Evolutionary conservation across 2,113 vertebrate genomes (phyloP).

Genomic region (Brachyhypopomus gauderio): DNA sequence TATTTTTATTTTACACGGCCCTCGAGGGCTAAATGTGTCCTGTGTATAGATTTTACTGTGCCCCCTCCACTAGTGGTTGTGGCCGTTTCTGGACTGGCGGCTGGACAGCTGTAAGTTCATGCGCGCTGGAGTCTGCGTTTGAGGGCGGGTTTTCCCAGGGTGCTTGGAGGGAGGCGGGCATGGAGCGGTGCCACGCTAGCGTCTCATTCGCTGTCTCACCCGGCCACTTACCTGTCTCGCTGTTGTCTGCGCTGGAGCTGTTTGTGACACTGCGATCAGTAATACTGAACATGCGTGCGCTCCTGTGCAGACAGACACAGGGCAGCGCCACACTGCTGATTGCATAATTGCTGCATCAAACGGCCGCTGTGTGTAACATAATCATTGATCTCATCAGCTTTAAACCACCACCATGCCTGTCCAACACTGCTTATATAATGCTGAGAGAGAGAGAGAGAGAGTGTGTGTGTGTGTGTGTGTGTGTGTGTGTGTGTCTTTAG

Average conservation of each 20-base stretch:
- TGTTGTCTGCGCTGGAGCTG: constrained; percentile 38
- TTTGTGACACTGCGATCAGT: constrained; percentile 63
- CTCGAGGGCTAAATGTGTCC: too few species aligned
- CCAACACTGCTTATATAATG: constrained; percentile 62
- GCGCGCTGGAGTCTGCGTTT: not conserved
- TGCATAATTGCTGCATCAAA: constrained; percentile 70
- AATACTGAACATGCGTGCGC: constrained; percentile 58
- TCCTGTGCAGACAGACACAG: constrained; percentile 53
- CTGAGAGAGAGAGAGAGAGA: constrained; percentile 54
- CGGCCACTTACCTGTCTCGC: constrained; percentile 19
- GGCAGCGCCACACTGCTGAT: constrained; percentile 63
- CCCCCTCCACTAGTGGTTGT: too few species aligned
- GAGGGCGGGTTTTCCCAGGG: not conserved
- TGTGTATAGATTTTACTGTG: too few species aligned
- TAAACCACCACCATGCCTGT: constrained; percentile 64
- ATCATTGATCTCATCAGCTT: constrained; percentile 70
- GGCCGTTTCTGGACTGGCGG: too few species aligned
- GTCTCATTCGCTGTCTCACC: too few species aligned
- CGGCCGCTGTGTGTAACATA: constrained; percentile 68
- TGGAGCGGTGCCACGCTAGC: too few species aligned
- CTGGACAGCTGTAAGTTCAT: too few species aligned
- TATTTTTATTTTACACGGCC: too few species aligned
- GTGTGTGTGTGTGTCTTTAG: constrained; percentile 2
- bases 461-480: not conserved
- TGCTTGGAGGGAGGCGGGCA: too few species aligned